phyloP scores from a whole-genome alignment of 2,888 invertebrate genomes.

The Apodemia duryi region DNA sequence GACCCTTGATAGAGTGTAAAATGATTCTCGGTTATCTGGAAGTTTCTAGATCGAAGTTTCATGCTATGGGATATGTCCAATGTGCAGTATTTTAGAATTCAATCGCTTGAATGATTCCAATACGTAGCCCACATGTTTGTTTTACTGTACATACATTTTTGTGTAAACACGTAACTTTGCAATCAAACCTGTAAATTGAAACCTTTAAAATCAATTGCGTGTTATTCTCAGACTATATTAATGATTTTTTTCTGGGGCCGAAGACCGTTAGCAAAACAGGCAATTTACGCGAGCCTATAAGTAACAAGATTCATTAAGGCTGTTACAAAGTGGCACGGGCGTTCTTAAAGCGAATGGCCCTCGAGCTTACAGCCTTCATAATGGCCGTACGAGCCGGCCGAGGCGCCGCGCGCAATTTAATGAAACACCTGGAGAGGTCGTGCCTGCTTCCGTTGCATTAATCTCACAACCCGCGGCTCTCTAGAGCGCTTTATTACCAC shows the following conservation, averaged over 20 bases:
- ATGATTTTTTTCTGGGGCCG: neutral
- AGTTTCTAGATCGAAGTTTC: neutral
- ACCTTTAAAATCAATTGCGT: neutral
- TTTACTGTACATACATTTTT: neutral
- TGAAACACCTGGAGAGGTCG: conserved; percentile 78
- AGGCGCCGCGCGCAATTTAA: conserved; percentile 73
- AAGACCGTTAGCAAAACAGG: conserved; percentile 61
- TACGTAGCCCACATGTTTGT: neutral
- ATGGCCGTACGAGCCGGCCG: conserved; percentile 69
- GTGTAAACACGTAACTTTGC: neutral
- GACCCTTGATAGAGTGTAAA: conserved; percentile 10
- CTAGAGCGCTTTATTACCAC: conserved; percentile 37
- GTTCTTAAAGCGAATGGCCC: conserved; percentile 79
- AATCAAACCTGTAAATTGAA: neutral
- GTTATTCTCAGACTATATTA: neutral
- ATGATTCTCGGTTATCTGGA: neutral
- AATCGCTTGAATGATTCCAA: neutral
- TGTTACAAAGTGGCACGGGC: conserved; percentile 76
- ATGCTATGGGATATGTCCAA: neutral
- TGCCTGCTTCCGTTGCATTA: conserved; percentile 73
- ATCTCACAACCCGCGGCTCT: conserved; percentile 46
- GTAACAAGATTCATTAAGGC: conserved; percentile 78
- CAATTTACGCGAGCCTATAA: conserved; percentile 76
- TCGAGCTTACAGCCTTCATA: conserved; percentile 75
- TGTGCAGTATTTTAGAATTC: neutral